Percentiles rank a stretch among this genome's conserved stretches.
These are phyloP conservation scores for Corythaeola cristata DNA, from an alignment of 2,113 vertebrate genomes.

Conservation along the genomic window DNA sequence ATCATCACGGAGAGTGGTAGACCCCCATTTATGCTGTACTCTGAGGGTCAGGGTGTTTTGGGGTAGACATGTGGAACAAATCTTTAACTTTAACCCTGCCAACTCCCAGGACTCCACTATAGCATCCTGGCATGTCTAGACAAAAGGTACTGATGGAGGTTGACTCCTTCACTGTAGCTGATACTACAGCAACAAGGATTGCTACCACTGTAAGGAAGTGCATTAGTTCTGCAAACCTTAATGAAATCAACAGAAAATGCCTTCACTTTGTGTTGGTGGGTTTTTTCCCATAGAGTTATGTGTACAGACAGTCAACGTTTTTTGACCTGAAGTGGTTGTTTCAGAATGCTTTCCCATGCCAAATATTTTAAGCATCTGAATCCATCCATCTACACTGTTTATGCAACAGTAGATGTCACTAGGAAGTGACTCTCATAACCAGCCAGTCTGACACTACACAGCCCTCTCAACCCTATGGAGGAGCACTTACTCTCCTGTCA, in stretches of 20 bases:
- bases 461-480: fast-evolving
- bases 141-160: not conserved
- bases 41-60: not conserved
- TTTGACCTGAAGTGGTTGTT: not conserved
- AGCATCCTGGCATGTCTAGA: not conserved
- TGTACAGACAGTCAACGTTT: not conserved
- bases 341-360: not conserved
- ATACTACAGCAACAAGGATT: not conserved
- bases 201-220: not conserved
- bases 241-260: not conserved
- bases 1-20: not conserved
- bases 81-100: not conserved
- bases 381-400: not conserved
- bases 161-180: not conserved
- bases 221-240: not conserved
- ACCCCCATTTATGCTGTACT: not conserved
- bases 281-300: not conserved
- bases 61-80: not conserved
- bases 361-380: not conserved
- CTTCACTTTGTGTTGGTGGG: not conserved
- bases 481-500: not conserved
- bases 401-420: not conserved
- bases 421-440: not conserved
- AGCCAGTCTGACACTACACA: not conserved
- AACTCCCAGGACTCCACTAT: fast-evolving